phyloP scores from a whole-genome alignment of 1,140 invertebrate species.

The Saxidomus purpurata region DNA sequence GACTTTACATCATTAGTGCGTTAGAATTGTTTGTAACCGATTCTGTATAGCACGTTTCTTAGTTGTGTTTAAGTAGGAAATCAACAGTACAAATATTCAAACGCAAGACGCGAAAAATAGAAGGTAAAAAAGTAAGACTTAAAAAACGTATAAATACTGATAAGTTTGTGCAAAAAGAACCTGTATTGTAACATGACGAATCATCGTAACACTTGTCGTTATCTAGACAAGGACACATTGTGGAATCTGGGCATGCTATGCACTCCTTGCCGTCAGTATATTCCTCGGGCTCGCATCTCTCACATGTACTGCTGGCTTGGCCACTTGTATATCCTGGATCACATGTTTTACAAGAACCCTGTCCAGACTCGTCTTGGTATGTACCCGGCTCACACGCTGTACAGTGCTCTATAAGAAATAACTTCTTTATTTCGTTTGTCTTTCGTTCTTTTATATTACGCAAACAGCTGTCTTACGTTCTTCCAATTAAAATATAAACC shows the following conservation, averaged over 20 bases:
- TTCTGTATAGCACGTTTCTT: too few species aligned
- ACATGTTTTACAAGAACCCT: slow-evolving; percentile 65
- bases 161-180: too few species aligned
- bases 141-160: too few species aligned
- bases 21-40: too few species aligned
- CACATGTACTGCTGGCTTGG: slow-evolving; percentile 66
- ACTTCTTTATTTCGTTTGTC: neutral
- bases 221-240: slow-evolving; percentile 68
- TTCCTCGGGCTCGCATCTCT: slow-evolving; percentile 61
- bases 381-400: slow-evolving; percentile 66
- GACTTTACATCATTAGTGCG: too few species aligned
- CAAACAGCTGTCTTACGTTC: too few species aligned
- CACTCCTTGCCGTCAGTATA: slow-evolving; percentile 56
- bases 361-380: slow-evolving; percentile 66
- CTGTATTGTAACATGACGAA: slow-evolving; percentile 66
- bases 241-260: slow-evolving; percentile 25
- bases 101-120: too few species aligned
- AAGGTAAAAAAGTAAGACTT: too few species aligned
- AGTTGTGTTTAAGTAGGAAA: too few species aligned
- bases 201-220: slow-evolving; percentile 22
- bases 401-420: slow-evolving; percentile 70
- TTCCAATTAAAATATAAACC: too few species aligned
- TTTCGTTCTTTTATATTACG: too few species aligned
- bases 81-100: too few species aligned
- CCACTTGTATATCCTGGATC: slow-evolving; percentile 64